These are phyloP conservation scores for Ochlodes sylvanus DNA, from an alignment of 2,888 invertebrate species.

Conservation along the genomic window DNA sequence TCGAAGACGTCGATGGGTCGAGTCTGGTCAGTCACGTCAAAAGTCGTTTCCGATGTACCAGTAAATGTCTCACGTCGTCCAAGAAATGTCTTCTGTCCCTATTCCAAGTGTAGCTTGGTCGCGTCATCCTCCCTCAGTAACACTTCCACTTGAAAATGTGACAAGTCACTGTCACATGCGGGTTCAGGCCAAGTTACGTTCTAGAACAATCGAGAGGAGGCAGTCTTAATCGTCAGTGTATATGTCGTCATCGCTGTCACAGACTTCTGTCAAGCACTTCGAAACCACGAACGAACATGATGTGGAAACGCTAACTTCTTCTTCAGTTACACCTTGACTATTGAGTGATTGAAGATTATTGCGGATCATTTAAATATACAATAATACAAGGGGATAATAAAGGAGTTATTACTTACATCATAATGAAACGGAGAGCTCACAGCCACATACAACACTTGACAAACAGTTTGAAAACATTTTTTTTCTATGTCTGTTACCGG, in stretches of 20 bases:
- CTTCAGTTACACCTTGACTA: too few relatives aligned
- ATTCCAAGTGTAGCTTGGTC: slow-evolving; percentile 42
- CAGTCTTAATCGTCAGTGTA: background rate
- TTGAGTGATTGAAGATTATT: too few relatives aligned
- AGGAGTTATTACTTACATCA: too few relatives aligned
- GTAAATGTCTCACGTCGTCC: slow-evolving; percentile 43
- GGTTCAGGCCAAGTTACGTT: background rate
- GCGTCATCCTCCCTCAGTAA: background rate
- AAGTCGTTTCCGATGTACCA: slow-evolving; percentile 45
- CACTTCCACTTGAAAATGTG: background rate
- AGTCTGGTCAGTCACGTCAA: slow-evolving; percentile 40
- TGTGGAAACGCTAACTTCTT: too few relatives aligned
- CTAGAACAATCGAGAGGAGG: background rate
- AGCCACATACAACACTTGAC: too few relatives aligned
- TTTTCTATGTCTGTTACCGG: too few relatives aligned
- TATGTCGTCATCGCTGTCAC: background rate
- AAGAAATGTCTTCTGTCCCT: slow-evolving; percentile 39
- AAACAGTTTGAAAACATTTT: too few relatives aligned
- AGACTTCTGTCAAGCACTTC: too few relatives aligned
- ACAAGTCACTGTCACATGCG: background rate
- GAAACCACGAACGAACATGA: too few relatives aligned
- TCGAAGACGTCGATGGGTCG: slow-evolving; percentile 40
- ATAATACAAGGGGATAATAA: too few relatives aligned
- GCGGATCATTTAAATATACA: too few relatives aligned
- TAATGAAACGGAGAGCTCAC: too few relatives aligned